These are phyloP conservation scores for Oryzias dopingdopingensis DNA, from an alignment of 2,797 vertebrate species.

Conservation along the genomic window DNA sequence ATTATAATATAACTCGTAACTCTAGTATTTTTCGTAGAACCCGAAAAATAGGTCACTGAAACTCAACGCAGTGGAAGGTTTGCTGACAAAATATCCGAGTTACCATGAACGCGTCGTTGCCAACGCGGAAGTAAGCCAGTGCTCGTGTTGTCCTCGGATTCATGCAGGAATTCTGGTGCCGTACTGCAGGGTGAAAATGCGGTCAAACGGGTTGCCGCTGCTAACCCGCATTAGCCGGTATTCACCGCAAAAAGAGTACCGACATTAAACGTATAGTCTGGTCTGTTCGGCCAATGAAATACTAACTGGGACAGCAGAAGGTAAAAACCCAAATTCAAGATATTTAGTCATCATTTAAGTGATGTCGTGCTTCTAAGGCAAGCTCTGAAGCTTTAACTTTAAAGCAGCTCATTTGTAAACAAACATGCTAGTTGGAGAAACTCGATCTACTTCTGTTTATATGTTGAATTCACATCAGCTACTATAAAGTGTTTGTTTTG, in stretches of 20 bases:
- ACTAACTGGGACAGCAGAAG: too few relatives aligned
- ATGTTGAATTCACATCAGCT: neutral
- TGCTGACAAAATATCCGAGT: constrained; percentile 27
- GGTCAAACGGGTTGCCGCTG: constrained; percentile 26
- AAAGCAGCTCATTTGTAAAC: neutral
- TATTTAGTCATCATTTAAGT: too few relatives aligned
- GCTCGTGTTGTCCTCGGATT: neutral
- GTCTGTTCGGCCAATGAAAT: too few relatives aligned
- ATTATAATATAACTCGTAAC: neutral
- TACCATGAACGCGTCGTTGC: constrained; percentile 10
- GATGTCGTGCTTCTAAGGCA: too few relatives aligned
- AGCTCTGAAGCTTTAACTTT: too few relatives aligned
- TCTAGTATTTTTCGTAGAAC: neutral
- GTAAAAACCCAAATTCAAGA: too few relatives aligned
- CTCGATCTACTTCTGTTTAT: neutral
- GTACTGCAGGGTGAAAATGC: neutral
- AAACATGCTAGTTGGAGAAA: neutral
- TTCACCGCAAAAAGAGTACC: neutral
- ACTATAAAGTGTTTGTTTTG: neutral
- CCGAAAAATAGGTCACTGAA: fast-evolving
- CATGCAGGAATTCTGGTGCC: neutral
- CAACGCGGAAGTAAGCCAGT: constrained; percentile 44
- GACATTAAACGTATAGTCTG: neutral
- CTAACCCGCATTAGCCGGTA: constrained; percentile 9
- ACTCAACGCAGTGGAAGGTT: too few relatives aligned